A percentile compares a stretch with the other conserved stretches of the same genome.
Evolutionary conservation across 2,113 vertebrate species (phyloP).

Genomic region (Oceanodroma tethys): DNA sequence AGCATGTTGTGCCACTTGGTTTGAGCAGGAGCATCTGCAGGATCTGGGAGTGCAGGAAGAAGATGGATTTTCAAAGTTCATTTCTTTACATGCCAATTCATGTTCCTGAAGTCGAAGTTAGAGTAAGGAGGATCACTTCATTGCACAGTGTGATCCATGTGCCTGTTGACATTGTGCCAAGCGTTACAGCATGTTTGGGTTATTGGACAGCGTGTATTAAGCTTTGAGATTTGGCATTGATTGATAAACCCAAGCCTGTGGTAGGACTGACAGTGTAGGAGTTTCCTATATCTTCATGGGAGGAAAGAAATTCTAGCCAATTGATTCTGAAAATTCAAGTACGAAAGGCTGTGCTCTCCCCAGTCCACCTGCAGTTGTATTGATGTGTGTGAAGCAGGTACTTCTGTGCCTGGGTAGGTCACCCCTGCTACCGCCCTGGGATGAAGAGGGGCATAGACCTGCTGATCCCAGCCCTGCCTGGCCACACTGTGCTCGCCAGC

Average conservation of each 20-base stretch:
- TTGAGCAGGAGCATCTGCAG: neutral
- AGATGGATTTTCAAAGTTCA: neutral
- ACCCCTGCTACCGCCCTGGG: neutral
- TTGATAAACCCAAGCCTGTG: neutral
- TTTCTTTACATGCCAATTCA: neutral
- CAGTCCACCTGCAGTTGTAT: neutral
- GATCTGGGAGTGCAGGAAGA: neutral
- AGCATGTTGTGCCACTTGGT: neutral
- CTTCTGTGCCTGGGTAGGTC: too few relatives aligned
- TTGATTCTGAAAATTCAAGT: neutral
- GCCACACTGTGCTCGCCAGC: fast-evolving
- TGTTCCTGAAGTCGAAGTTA: neutral
- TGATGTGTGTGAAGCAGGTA: neutral
- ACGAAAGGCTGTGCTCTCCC: neutral
- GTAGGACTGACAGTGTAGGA: neutral
- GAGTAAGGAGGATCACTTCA: neutral
- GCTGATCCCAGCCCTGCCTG: neutral
- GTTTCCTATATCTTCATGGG: neutral
- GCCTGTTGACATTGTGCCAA: neutral
- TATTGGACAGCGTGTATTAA: neutral
- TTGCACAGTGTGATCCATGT: neutral
- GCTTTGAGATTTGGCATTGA: neutral
- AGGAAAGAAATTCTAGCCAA: neutral
- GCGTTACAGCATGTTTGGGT: neutral
- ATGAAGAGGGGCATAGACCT: too few relatives aligned